Conservation (phyloP, 2,888 invertebrate species). For the Pharmacophagus antenor region DNA sequence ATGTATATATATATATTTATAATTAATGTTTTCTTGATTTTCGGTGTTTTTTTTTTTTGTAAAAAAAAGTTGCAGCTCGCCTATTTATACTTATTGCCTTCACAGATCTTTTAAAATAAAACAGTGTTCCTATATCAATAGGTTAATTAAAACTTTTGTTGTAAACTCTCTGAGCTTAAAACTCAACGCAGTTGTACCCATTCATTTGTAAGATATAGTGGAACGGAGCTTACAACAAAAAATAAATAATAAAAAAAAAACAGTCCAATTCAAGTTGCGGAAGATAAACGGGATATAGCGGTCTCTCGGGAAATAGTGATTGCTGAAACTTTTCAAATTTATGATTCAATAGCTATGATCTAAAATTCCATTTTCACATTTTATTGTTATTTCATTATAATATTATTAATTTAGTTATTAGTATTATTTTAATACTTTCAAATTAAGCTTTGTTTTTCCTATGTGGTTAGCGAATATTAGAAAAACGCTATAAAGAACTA, state of each 20-base stretch:
- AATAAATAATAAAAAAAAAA: constrained; percentile 4
- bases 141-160: background rate
- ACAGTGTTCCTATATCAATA: background rate
- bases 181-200: constrained; percentile 4
- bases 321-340: constrained; percentile 44
- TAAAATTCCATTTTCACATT: constrained; percentile 37
- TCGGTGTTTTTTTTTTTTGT: too few relatives aligned
- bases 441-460: too few relatives aligned
- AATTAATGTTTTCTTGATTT: too few relatives aligned
- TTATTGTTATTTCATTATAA: constrained; percentile 19
- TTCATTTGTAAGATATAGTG: background rate
- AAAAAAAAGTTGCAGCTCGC: too few relatives aligned
- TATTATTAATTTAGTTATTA: too few relatives aligned
- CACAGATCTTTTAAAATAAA: background rate
- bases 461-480: too few relatives aligned
- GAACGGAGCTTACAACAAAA: constrained; percentile 6
- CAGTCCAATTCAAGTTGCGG: constrained; percentile 38
- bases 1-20: too few relatives aligned
- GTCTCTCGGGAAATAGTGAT: constrained; percentile 42
- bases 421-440: too few relatives aligned
- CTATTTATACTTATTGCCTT: too few relatives aligned
- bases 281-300: constrained; percentile 44
- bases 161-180: background rate
- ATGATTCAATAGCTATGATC: constrained; percentile 43
- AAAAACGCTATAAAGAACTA: too few relatives aligned